These are phyloP conservation scores for Scaptomyza polygonia DNA, from an alignment of 2,888 invertebrate genomes.

Conservation along the genomic window DNA sequence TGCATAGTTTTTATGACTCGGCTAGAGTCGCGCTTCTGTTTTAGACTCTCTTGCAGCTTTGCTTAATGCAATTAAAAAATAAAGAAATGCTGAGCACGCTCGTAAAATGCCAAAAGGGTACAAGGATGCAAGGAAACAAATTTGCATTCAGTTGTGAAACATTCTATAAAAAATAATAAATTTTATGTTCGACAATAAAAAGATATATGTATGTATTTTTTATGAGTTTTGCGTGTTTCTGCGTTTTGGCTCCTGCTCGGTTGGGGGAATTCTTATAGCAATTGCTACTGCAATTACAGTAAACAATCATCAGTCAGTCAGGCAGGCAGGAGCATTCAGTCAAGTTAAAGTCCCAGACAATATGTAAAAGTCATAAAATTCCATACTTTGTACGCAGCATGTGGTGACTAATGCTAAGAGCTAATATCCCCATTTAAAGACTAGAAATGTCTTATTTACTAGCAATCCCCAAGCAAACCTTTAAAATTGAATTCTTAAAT, in stretches of 20 bases:
- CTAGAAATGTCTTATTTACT: background rate
- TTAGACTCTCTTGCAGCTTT: slow-evolving; percentile 7
- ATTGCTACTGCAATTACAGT: slow-evolving; percentile 73
- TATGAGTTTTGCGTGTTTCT: slow-evolving; percentile 70
- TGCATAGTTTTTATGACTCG: slow-evolving; percentile 53
- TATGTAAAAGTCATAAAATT: slow-evolving; percentile 55
- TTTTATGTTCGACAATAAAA: slow-evolving; percentile 79
- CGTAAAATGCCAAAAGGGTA: slow-evolving; percentile 42
- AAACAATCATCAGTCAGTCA: slow-evolving; percentile 67
- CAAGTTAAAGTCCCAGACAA: slow-evolving; percentile 39
- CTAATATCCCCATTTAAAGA: slow-evolving; percentile 12
- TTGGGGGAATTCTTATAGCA: slow-evolving; percentile 48
- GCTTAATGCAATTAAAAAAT: slow-evolving; percentile 67
- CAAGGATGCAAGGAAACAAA: slow-evolving; percentile 47
- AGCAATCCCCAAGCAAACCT: slow-evolving; percentile 16
- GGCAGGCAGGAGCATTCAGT: slow-evolving; percentile 23
- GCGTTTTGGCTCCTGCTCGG: slow-evolving; percentile 22
- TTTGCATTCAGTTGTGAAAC: slow-evolving; percentile 80
- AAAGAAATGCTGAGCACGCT: slow-evolving; percentile 49
- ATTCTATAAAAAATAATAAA: slow-evolving; percentile 80
- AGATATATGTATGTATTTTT: slow-evolving; percentile 37
- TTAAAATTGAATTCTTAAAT: slow-evolving; percentile 30
- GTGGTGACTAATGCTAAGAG: slow-evolving; percentile 43
- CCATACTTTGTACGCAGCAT: slow-evolving; percentile 39
- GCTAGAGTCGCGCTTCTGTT: slow-evolving; percentile 33